A percentile compares a stretch with the other conserved stretches of the same genome.
Conservation (phyloP, 2,113 vertebrate species). For the Archocentrus centrarchus region DNA sequence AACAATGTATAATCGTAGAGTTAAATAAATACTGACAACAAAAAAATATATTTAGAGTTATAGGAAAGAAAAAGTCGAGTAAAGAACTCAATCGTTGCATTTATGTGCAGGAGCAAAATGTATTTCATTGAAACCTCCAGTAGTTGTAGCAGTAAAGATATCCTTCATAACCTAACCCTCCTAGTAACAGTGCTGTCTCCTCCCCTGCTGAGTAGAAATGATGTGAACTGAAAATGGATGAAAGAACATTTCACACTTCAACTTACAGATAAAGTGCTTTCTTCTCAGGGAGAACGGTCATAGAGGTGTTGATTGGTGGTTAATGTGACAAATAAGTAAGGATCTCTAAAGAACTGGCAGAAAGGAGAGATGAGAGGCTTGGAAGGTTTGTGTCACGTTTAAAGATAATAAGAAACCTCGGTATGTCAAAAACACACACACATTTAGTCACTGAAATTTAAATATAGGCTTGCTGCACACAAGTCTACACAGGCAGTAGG, state of each 20-base stretch:
- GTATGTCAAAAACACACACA: not conserved
- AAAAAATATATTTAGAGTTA: not conserved
- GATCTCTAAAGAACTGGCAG: not conserved
- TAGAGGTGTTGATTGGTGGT: constrained; percentile 50
- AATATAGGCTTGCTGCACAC: not conserved
- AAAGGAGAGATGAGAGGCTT: not conserved
- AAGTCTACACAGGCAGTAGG: constrained; percentile 16
- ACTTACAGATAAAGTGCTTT: constrained; percentile 2
- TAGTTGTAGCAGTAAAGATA: constrained; percentile 2
- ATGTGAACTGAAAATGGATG: constrained; percentile 38
- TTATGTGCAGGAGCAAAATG: constrained; percentile 20
- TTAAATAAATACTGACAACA: not conserved
- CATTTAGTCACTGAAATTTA: not conserved
- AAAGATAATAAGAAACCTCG: not conserved
- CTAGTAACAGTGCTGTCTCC: constrained; percentile 2
- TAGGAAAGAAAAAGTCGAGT: not conserved
- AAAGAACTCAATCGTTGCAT: not conserved
- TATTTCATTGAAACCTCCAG: constrained; percentile 53
- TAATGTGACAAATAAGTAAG: not conserved
- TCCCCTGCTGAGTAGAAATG: constrained; percentile 37
- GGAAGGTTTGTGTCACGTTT: constrained; percentile 11
- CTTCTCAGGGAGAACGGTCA: constrained; percentile 40
- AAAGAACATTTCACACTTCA: constrained; percentile 33
- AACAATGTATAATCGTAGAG: constrained; percentile 30
- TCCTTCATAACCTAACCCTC: not conserved